Percentiles rank a stretch among this genome's conserved stretches.
phyloP scores from a whole-genome alignment of 1,140 invertebrate genomes.

The Delia radicum region DNA sequence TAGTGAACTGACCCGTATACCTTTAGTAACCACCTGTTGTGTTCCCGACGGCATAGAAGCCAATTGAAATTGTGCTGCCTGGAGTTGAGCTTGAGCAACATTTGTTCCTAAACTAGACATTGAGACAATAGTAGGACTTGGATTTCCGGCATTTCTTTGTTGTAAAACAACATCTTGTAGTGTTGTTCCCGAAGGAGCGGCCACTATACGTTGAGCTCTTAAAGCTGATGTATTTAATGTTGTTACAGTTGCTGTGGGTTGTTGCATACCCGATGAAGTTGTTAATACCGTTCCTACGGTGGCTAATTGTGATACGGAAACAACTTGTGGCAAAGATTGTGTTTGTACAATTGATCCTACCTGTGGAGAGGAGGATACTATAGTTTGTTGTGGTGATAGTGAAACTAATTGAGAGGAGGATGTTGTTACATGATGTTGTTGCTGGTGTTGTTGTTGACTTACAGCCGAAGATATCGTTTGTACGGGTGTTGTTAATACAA shows the following conservation, averaged over 20 bases:
- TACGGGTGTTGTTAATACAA: conserved; percentile 52
- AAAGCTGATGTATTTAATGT: conserved; percentile 52
- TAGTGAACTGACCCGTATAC: conserved; percentile 52
- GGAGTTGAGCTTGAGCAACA: conserved; percentile 56
- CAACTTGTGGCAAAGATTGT: conserved; percentile 49
- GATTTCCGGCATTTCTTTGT: conserved; percentile 43
- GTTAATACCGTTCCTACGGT: conserved; percentile 44
- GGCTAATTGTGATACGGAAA: conserved; percentile 49
- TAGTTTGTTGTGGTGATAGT: conserved; percentile 48
- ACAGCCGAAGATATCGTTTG: conserved; percentile 43
- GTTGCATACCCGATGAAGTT: conserved; percentile 50
- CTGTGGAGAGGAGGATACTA: conserved; percentile 47
- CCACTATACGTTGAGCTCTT: conserved; percentile 57
- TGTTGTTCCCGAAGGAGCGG: conserved; percentile 46
- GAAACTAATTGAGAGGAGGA: conserved; percentile 53
- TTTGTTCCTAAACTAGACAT: conserved; percentile 46
- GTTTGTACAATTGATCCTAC: conserved; percentile 53
- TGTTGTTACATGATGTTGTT: not conserved
- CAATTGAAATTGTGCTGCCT: conserved; percentile 57
- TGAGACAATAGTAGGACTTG: conserved; percentile 57
- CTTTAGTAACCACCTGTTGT: conserved; percentile 55
- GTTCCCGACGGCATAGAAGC: conserved; percentile 55
- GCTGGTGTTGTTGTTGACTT: conserved; percentile 35
- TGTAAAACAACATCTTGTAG: conserved; percentile 50
- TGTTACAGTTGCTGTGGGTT: conserved; percentile 53